Evolutionary conservation across 2,797 vertebrate genomes (phyloP).

Genomic region (Fundulus diaphanus): DNA sequence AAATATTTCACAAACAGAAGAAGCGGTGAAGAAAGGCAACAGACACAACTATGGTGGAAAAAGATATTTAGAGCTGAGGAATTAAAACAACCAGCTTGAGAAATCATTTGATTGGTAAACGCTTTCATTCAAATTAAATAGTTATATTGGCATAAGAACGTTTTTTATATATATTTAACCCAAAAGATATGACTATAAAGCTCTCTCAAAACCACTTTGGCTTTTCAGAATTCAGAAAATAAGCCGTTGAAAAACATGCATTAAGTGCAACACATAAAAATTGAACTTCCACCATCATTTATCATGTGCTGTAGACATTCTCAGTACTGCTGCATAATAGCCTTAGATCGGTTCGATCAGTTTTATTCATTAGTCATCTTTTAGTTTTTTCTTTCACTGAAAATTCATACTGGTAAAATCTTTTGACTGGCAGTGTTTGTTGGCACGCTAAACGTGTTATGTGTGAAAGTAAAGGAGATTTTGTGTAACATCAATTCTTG

Average conservation of each 20-base stretch:
- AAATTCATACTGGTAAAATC: no score
- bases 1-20: background rate
- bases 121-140: no score
- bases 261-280: background rate
- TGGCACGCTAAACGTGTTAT: no score
- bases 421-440: background rate
- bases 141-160: background rate
- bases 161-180: background rate
- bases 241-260: background rate
- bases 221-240: background rate
- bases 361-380: background rate
- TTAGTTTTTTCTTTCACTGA: background rate
- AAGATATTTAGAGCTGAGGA: background rate
- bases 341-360: no score
- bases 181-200: background rate
- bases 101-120: background rate
- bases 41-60: background rate
- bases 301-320: background rate
- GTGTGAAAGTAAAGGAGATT: background rate
- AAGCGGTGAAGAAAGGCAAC: background rate
- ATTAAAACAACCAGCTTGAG: background rate
- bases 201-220: background rate
- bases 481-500: background rate
- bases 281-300: background rate
- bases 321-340: background rate